Evolutionary conservation across 64 coral and sea anemone species (phyloP), one percentile per base, ranked within the genome.

Genomic region (Exaiptasia diaphana): DNA sequence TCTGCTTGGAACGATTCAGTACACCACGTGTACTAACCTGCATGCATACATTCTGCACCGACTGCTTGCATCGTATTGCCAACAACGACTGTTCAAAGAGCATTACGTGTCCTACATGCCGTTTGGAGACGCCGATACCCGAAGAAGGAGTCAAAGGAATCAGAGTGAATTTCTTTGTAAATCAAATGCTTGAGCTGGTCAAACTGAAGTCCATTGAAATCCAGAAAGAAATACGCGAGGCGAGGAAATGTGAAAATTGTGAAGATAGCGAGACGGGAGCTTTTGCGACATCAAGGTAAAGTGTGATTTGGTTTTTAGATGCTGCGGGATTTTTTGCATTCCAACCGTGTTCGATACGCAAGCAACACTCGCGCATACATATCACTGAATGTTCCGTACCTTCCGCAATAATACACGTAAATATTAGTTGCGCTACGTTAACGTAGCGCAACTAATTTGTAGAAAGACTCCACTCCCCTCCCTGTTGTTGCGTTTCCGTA

Each of bases 181-280:
- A 86, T 86, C 87, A 96, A 90, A 76, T 96, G 93, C 82, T 96
- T 65, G 93, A 90, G 41, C 31, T 96, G 76, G 93, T 96, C 12
- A 81, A 90, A 31, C 50, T 81, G 45, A 96, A 90, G 71, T 85
- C 87, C 10, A 82, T 86, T 24, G 87, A 96, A 25, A 60, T 96
- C 23, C 71, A 70, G 31, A 90, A 90, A 42, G 93, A 96, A 44
- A 57, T 96, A 4, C 70, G 79, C 58, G 85, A 85, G 50, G 79
- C 57, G 20, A 81, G 74, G 18, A 92, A 89, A 57, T 99, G 95
- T 55, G 63, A 79, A 1, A 79, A 68, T 39, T 99, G 95, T 27
- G 85, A 87, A 20, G 74, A 81, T 26, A 50, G 45, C 29, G 90
- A 89, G 52, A 64, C 85, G 44, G 85, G 89, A 23, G 90, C 80